Evolutionary conservation across 2,797 vertebrate genomes (phyloP), one percentile per base, ranked within the genome.

Genomic region (Anomalospiza imberbis): DNA sequence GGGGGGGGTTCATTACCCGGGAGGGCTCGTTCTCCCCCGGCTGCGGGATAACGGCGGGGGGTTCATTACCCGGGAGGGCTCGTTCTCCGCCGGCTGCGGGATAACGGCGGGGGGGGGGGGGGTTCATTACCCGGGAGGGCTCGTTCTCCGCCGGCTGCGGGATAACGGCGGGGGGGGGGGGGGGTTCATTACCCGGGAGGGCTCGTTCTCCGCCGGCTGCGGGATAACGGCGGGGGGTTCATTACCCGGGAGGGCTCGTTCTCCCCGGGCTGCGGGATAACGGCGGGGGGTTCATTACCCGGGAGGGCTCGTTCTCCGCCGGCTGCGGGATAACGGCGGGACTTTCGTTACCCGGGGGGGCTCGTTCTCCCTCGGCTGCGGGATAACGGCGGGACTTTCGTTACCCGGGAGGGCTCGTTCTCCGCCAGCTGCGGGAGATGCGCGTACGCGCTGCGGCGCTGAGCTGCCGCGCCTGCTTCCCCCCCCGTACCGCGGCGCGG

Each of bases 401-500:
- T 51, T 28, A 11, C 8, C 68, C 40, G 42, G 53, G 5, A 6
- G 54, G 40, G 40, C 14, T 47, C 70, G 26, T 10, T 29, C 38
- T 32, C 21, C 21, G 5, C 48, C 9, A 45, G 13, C 40, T 7
- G 48, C 40, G 40, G 55, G 55, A 34, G 67, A 58, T 58, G 79
- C 44, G 42, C 40, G 50, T 5, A 2, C 38, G 25, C n/a, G n/a
- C 57, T 68, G 73, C 62, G 51, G 76, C 29, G 57, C 60, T 44
- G 31, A 75, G 25, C 32, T 10, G 55, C 68, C 28, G 54, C 60
- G 40, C 42, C 81, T 6, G 47, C 8, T 44, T 5, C 28, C 25
- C 28, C 34, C 61, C 36, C 53, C 85, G 26, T 45, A 34, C 17
- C 17, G 57, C 61, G 25, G 66, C 94, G 89, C 97, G 97, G 93